phyloP scores from a whole-genome alignment of 1,140 invertebrate genomes.

The Dryas iulia region DNA sequence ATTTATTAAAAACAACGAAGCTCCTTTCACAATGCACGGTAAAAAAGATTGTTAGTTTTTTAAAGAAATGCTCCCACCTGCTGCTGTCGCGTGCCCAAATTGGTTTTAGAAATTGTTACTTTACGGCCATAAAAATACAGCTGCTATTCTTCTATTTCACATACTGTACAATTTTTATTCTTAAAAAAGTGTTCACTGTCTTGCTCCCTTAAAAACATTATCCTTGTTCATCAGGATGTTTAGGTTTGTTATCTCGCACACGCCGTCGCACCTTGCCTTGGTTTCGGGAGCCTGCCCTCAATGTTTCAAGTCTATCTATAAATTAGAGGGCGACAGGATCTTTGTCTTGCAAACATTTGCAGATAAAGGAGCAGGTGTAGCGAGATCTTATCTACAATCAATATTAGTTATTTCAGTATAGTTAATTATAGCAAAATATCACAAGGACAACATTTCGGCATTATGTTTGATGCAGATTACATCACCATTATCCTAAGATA shows the following conservation, averaged over 20 bases:
- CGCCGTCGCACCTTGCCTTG: constrained; percentile 67
- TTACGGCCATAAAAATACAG: constrained; percentile 30
- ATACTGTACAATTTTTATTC: constrained; percentile 52
- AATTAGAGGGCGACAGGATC: constrained; percentile 67
- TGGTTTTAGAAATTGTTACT: constrained; percentile 23
- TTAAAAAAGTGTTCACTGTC: constrained; percentile 56
- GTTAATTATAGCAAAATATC: constrained; percentile 52
- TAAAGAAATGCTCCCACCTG: constrained; percentile 73
- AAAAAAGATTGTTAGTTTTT: constrained; percentile 74
- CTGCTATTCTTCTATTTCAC: constrained; percentile 16
- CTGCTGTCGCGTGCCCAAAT: constrained; percentile 70
- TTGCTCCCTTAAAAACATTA: constrained; percentile 58
- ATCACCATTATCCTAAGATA: constrained; percentile 12
- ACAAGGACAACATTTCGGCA: constrained; percentile 5
- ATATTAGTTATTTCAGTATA: constrained; percentile 39
- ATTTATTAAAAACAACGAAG: constrained; percentile 51
- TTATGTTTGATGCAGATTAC: constrained; percentile 25
- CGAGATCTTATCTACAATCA: constrained; percentile 59
- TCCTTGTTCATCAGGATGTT: constrained; percentile 70
- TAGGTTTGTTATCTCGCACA: constrained; percentile 74
- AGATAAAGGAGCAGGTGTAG: constrained; percentile 69
- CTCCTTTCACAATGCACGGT: constrained; percentile 60
- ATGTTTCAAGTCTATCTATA: constrained; percentile 60
- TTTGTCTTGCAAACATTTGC: constrained; percentile 64
- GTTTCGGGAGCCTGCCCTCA: constrained; percentile 48